A percentile compares a stretch with the other conserved stretches of the same genome.
Conservation (phyloP, 1,140 invertebrate species). For the Temnothorax nylanderi region DNA sequence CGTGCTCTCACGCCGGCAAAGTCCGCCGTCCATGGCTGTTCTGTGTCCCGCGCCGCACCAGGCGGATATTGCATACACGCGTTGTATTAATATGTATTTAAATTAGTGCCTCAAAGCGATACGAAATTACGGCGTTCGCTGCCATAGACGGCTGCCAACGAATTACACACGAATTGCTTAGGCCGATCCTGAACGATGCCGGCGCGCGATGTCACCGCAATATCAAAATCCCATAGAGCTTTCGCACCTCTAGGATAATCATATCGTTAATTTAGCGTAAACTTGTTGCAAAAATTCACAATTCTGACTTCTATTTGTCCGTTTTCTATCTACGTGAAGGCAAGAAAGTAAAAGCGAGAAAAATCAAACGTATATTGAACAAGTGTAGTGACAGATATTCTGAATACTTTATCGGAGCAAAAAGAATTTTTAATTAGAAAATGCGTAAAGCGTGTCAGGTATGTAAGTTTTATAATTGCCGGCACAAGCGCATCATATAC, state of each 20-base stretch:
- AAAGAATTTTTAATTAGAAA: constrained; percentile 2
- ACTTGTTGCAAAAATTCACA: not conserved
- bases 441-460: not conserved
- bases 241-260: not conserved
- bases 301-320: not conserved
- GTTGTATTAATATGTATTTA: constrained; percentile 84
- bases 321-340: not conserved
- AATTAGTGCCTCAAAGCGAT: constrained; percentile 81
- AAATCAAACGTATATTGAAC: not conserved
- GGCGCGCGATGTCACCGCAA: not conserved
- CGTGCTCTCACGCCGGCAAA: constrained; percentile 56
- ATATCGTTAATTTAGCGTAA: constrained; percentile 4
- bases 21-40: constrained; percentile 49
- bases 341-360: not conserved
- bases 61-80: constrained; percentile 76
- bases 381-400: not conserved
- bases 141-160: constrained; percentile 14
- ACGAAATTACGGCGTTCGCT: constrained; percentile 78
- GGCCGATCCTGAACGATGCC: constrained; percentile 2
- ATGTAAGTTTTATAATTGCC: not conserved
- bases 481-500: not conserved
- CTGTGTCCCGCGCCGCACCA: constrained; percentile 22
- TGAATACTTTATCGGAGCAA: not conserved
- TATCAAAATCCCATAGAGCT: not conserved
- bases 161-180: constrained; percentile 50